Evolutionary conservation across 1,140 invertebrate species (phyloP).

Genomic region (Solenopsis fugax): DNA sequence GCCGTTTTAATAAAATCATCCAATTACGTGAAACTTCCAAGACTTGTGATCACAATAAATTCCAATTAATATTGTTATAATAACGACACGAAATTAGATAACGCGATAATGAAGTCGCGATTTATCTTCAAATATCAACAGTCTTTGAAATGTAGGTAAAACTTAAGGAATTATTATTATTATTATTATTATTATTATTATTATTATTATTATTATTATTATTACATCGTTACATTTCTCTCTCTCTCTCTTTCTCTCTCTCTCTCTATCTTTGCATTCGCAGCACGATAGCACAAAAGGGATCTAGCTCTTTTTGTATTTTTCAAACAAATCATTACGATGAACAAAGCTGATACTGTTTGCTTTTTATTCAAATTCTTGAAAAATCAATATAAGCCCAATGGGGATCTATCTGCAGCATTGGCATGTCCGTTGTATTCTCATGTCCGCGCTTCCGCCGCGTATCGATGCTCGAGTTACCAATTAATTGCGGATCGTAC

Average conservation of each 20-base stretch:
- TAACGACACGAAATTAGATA: conserved; percentile 7
- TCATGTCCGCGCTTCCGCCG: not conserved
- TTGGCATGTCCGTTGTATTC: conserved; percentile 11
- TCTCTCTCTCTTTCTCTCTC: too few species aligned
- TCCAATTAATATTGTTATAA: conserved; percentile 6
- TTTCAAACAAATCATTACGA: conserved; percentile 6
- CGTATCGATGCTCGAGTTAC: conserved; percentile 50
- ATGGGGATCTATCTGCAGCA: not conserved
- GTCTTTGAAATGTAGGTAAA: not conserved
- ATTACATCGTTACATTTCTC: too few species aligned
- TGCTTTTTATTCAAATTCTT: conserved; percentile 27
- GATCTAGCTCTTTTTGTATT: not conserved
- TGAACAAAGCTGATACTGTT: not conserved
- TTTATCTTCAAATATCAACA: conserved; percentile 8
- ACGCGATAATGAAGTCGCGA: not conserved
- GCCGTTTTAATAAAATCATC: conserved; percentile 22
- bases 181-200: too few species aligned
- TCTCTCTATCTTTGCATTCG: not conserved
- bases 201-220: too few species aligned
- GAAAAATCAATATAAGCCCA: conserved; percentile 16
- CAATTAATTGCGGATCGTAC: conserved; percentile 48
- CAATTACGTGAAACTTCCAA: conserved; percentile 34
- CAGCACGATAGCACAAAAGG: not conserved
- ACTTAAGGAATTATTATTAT: conserved; percentile 5
- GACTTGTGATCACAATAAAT: not conserved